Conservation (phyloP, 2,797 vertebrate genomes). For the Rhinella marina region DNA sequence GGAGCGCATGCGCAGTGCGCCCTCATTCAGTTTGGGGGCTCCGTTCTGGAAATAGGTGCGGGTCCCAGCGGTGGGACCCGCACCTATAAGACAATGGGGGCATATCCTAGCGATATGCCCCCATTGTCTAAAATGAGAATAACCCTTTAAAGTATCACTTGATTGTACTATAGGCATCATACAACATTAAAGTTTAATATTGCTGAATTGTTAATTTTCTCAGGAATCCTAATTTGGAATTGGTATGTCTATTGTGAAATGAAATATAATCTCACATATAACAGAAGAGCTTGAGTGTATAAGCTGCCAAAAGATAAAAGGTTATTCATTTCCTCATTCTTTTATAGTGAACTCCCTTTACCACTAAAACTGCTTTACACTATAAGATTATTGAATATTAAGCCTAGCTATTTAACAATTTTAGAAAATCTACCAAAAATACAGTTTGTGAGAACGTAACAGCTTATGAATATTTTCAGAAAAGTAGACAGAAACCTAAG, state of each 20-base stretch:
- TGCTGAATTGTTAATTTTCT: conserved; percentile 35
- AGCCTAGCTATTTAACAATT: conserved; percentile 16
- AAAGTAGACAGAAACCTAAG: too few relatives aligned
- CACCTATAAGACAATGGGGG: too few relatives aligned
- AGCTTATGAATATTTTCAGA: background rate
- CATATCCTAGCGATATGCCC: too few relatives aligned
- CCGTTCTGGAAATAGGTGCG: too few relatives aligned
- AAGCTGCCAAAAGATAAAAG: conserved; percentile 41
- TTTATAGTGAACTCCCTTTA: conserved; percentile 28
- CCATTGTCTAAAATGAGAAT: too few relatives aligned
- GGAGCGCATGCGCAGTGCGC: too few relatives aligned
- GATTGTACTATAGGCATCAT: background rate
- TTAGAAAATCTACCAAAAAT: background rate
- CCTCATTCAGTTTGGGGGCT: too few relatives aligned
- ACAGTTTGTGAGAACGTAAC: background rate
- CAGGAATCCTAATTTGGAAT: conserved; percentile 8
- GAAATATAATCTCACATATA: conserved; percentile 47
- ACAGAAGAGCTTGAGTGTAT: conserved; percentile 27
- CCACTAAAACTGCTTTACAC: conserved; percentile 28
- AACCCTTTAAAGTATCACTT: background rate
- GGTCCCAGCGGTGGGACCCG: too few relatives aligned
- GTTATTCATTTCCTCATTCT: conserved; percentile 30
- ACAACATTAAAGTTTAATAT: conserved; percentile 23
- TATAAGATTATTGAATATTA: conserved; percentile 28
- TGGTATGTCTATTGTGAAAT: conserved; percentile 30